phyloP scores from a whole-genome alignment of 2,888 invertebrate species.

The Nomada ruficornis region DNA sequence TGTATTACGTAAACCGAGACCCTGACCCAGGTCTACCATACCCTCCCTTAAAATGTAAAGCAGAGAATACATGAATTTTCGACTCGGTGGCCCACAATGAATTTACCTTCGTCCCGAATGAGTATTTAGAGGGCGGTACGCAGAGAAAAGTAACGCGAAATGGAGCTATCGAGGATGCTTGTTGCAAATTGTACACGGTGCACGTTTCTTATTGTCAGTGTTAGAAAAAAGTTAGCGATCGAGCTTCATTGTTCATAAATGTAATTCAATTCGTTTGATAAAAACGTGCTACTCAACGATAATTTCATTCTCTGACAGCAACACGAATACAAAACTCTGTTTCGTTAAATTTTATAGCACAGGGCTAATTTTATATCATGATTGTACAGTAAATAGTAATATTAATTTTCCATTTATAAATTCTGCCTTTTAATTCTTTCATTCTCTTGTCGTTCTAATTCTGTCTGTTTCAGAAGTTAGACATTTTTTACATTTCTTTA shows the following conservation, averaged over 20 bases:
- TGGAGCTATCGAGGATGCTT: background rate
- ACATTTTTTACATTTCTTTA: too few relatives aligned
- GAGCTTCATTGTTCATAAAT: background rate
- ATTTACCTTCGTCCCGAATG: background rate
- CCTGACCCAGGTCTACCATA: background rate
- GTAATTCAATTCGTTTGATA: background rate
- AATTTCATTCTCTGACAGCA: too few relatives aligned
- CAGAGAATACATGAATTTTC: slow-evolving; percentile 18
- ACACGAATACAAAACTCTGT: background rate
- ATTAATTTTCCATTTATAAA: too few relatives aligned
- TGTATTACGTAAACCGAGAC: slow-evolving; percentile 17
- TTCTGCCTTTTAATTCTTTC: too few relatives aligned
- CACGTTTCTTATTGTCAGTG: too few relatives aligned
- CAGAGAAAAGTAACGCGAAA: background rate
- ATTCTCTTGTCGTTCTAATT: too few relatives aligned
- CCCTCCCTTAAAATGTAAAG: slow-evolving; percentile 16
- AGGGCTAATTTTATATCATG: too few relatives aligned
- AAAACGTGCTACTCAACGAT: background rate
- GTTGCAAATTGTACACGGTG: background rate
- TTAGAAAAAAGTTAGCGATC: background rate
- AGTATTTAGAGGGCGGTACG: background rate
- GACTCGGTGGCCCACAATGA: slow-evolving; percentile 12
- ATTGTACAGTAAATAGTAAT: too few relatives aligned
- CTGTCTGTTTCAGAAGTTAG: too few relatives aligned
- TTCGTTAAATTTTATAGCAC: background rate